A percentile compares a stretch with the other conserved stretches of the same genome.
These are phyloP conservation scores for Pecten maximus DNA, from an alignment of 2,888 invertebrate species.

Conservation along the genomic window DNA sequence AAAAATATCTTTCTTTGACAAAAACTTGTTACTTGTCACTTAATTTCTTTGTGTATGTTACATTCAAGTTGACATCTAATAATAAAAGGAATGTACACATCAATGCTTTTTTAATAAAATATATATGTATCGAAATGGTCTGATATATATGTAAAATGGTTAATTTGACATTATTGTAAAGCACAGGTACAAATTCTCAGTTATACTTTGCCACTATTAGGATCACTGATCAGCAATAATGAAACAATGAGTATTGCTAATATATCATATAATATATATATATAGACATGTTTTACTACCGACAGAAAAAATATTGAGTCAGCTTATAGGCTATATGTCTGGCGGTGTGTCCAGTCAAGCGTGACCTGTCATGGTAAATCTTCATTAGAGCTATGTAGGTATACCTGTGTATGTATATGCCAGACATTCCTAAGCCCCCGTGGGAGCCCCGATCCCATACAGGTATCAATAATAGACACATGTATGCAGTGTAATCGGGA, in stretches of 20 bases:
- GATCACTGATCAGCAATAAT: background rate
- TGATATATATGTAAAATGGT: too few species aligned
- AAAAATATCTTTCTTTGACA: too few species aligned
- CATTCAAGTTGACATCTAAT: too few species aligned
- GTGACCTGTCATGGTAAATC: conserved; percentile 13
- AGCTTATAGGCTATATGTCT: background rate
- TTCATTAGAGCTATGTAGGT: background rate
- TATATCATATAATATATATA: background rate
- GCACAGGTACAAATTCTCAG: too few species aligned
- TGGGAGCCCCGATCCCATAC: conserved; percentile 9
- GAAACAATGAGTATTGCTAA: background rate
- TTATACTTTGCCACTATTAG: background rate
- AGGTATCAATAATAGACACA: conserved; percentile 26
- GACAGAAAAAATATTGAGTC: background rate
- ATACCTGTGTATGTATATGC: background rate
- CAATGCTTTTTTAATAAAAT: too few species aligned
- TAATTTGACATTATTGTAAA: too few species aligned
- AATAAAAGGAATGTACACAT: too few species aligned
- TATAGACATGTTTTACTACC: background rate
- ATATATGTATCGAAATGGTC: too few species aligned
- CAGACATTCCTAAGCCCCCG: background rate
- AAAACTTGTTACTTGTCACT: too few species aligned
- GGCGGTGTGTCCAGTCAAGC: conserved; percentile 1
- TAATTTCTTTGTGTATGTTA: too few species aligned
- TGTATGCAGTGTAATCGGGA: background rate